These are phyloP conservation scores for Varroa destructor DNA, from an alignment of 1,140 invertebrate genomes.

Conservation along the genomic window DNA sequence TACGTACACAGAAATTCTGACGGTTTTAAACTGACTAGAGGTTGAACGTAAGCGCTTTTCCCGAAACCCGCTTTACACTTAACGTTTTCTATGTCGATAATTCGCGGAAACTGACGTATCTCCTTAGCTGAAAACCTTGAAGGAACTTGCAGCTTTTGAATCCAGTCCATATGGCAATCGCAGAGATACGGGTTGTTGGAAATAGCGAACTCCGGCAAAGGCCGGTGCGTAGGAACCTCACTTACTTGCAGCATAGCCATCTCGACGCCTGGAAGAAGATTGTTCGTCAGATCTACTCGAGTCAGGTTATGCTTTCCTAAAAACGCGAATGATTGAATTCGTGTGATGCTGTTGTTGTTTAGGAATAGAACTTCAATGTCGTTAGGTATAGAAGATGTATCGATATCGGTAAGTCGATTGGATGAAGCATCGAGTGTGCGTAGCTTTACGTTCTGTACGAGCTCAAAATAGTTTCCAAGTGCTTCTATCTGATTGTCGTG, in stretches of 20 bases:
- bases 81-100: constrained; percentile 76
- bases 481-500: constrained; percentile 70
- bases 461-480: constrained; percentile 62
- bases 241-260: constrained; percentile 57
- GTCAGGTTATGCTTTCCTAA: constrained; percentile 63
- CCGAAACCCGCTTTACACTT: constrained; percentile 57
- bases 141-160: constrained; percentile 62
- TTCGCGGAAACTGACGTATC: constrained; percentile 60
- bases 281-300: constrained; percentile 64
- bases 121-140: constrained; percentile 40
- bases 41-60: constrained; percentile 42
- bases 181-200: constrained; percentile 70
- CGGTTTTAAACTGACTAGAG: constrained; percentile 61
- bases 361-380: constrained; percentile 60
- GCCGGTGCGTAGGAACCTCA: constrained; percentile 51
- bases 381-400: constrained; percentile 55
- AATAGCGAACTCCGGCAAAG: constrained; percentile 66
- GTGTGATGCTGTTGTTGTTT: constrained; percentile 62
- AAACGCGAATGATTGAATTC: constrained; percentile 63
- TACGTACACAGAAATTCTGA: constrained; percentile 78
- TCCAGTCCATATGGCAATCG: constrained; percentile 53
- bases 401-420: constrained; percentile 59
- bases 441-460: constrained; percentile 54
- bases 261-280: constrained; percentile 64
- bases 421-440: constrained; percentile 66